These are phyloP conservation scores for Leucopsar rothschildi DNA, from an alignment of 2,113 vertebrate species.

Conservation along the genomic window DNA sequence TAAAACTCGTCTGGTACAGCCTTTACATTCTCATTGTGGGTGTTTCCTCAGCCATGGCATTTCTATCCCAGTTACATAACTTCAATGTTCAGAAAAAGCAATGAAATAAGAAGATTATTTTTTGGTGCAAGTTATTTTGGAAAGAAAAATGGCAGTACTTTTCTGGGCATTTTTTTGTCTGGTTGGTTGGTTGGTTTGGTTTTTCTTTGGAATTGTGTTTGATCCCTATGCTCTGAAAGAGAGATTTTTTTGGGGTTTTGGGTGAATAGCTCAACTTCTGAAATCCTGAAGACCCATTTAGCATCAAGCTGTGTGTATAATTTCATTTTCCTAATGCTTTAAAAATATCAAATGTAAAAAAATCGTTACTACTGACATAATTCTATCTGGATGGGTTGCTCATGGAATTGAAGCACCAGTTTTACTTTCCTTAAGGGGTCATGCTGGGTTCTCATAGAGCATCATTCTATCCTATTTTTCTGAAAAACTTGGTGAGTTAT, in stretches of 20 bases:
- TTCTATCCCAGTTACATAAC: background rate
- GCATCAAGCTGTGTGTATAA: background rate
- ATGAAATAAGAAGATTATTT: background rate
- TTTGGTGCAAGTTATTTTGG: background rate
- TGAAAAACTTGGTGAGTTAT: background rate
- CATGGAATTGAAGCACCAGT: background rate
- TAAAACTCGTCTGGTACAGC: background rate
- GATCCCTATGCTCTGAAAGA: background rate
- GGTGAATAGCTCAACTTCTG: background rate
- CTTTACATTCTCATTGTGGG: background rate
- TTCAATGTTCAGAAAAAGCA: background rate
- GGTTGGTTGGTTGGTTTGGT: accelerated
- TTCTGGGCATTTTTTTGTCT: background rate
- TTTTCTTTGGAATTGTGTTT: background rate
- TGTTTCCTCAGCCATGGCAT: background rate
- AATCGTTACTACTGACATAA: background rate
- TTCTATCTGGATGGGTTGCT: background rate
- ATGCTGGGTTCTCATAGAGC: background rate
- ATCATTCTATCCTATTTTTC: background rate
- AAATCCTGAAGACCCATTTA: background rate
- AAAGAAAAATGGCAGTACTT: background rate
- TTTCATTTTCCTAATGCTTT: background rate
- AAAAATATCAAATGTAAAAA: background rate
- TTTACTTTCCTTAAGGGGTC: background rate
- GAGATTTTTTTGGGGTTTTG: background rate